A percentile compares a stretch with the other conserved stretches of the same genome.
Conservation (phyloP, 2,888 invertebrate genomes). For the Erebia ligea region DNA sequence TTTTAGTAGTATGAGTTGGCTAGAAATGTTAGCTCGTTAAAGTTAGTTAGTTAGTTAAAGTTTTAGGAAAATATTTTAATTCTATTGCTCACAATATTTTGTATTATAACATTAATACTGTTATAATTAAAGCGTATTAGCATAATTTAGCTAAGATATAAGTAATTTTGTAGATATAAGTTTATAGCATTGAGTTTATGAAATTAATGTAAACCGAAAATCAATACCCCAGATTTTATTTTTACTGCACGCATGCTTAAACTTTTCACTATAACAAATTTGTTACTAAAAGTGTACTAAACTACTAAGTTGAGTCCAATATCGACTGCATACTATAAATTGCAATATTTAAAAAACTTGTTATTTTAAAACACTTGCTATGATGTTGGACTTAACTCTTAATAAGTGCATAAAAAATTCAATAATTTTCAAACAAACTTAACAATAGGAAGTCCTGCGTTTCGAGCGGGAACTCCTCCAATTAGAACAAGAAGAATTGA, state of each 20-base stretch:
- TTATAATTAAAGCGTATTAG: no score
- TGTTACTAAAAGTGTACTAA: background rate
- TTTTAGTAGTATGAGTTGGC: no score
- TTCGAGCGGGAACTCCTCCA: conserved; percentile 91
- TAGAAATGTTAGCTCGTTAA: no score
- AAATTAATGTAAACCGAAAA: conserved; percentile 9
- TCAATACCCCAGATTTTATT: background rate
- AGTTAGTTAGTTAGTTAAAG: no score
- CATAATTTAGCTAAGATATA: background rate
- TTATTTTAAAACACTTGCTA: background rate
- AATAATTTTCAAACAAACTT: conserved; percentile 28
- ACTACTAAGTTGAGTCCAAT: background rate
- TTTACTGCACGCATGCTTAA: conserved; percentile 9
- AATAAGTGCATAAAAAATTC: background rate
- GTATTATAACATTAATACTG: no score
- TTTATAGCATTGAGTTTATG: background rate
- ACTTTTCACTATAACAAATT: background rate
- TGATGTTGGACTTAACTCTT: background rate
- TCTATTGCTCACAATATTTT: no score
- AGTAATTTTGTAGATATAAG: background rate
- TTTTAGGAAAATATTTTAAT: no score
- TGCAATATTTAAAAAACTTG: no score
- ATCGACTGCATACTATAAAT: background rate
- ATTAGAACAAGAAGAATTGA: conserved; percentile 89
- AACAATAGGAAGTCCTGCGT: conserved; percentile 86